Evolutionary conservation across 2,888 invertebrate species (phyloP).

Genomic region (Mesochorus sp.): DNA sequence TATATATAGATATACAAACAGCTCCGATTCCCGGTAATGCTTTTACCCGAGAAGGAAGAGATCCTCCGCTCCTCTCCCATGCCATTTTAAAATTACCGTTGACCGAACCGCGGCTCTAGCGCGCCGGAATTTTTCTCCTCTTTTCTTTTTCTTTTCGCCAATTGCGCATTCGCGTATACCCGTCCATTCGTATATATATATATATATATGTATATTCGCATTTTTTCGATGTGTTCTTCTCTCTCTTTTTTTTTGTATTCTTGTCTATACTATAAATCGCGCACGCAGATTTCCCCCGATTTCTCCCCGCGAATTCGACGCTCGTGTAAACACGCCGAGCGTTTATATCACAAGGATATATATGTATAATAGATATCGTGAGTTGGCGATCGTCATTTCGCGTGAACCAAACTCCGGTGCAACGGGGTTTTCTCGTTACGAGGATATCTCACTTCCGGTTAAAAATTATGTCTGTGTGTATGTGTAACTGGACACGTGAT

Average conservation of each 20-base stretch:
- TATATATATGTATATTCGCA: neutral
- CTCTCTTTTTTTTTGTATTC: too few relatives aligned
- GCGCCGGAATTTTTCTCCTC: slow-evolving; percentile 17
- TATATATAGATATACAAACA: slow-evolving; percentile 8
- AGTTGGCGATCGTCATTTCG: too few relatives aligned
- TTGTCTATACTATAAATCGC: too few relatives aligned
- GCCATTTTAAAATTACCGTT: slow-evolving; percentile 66
- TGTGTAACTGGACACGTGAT: too few relatives aligned
- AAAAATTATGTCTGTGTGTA: neutral
- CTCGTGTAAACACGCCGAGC: too few relatives aligned
- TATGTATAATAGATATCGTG: too few relatives aligned
- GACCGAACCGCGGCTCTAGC: slow-evolving; percentile 58
- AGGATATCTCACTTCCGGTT: slow-evolving; percentile 1
- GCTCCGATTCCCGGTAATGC: slow-evolving; percentile 52
- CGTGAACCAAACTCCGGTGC: too few relatives aligned
- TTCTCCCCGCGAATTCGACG: too few relatives aligned
- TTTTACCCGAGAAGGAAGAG: slow-evolving; percentile 52
- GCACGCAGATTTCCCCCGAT: too few relatives aligned
- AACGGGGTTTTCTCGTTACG: neutral
- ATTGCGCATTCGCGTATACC: slow-evolving; percentile 38
- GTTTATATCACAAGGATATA: too few relatives aligned
- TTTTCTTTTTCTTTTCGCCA: neutral
- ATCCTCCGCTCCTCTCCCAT: slow-evolving; percentile 48
- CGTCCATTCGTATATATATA: neutral
- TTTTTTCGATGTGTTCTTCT: too few relatives aligned